Conservation (phyloP, 2,888 invertebrate genomes). For the Neoaliturus tenellus region DNA sequence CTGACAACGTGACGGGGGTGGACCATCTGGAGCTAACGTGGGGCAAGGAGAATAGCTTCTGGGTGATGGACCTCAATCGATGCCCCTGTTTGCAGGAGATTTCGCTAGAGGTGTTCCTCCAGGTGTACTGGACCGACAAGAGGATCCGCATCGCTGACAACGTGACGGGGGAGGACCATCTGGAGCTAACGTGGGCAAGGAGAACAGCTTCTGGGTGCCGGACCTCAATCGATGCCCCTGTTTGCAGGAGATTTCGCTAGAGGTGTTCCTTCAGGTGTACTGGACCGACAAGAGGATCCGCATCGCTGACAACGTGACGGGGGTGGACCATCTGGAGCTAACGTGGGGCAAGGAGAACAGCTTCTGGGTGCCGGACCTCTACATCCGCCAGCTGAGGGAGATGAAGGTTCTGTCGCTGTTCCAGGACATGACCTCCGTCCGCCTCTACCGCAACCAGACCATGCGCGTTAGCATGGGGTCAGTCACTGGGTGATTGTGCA, state of each 20-base stretch:
- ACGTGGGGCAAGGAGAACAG: slow-evolving; percentile 69
- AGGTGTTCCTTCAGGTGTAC: slow-evolving; percentile 80
- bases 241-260: slow-evolving; percentile 78
- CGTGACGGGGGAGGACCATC: slow-evolving; percentile 71
- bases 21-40: slow-evolving; percentile 70
- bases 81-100: slow-evolving; percentile 79
- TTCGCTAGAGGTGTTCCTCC: slow-evolving; percentile 79
- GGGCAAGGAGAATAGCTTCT: slow-evolving; percentile 71
- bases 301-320: slow-evolving; percentile 71
- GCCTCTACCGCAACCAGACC: slow-evolving; percentile 78
- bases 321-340: slow-evolving; percentile 70
- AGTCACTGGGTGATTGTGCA: slow-evolving; percentile 70
- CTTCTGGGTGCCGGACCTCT: slow-evolving; percentile 79
- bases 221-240: background rate
- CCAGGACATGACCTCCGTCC: slow-evolving; percentile 79
- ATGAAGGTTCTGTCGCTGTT: slow-evolving; percentile 78
- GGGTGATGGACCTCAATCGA: slow-evolving; percentile 80
- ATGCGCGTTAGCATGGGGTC: slow-evolving; percentile 81
- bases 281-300: slow-evolving; percentile 76
- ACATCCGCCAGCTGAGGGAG: slow-evolving; percentile 79
- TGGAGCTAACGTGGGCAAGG: slow-evolving; percentile 70
- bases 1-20: slow-evolving; percentile 71
- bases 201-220: slow-evolving; percentile 70
- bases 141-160: slow-evolving; percentile 72
- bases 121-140: slow-evolving; percentile 79